Evolutionary conservation across 2,888 invertebrate species (phyloP).

Genomic region (Lithophane socia): DNA sequence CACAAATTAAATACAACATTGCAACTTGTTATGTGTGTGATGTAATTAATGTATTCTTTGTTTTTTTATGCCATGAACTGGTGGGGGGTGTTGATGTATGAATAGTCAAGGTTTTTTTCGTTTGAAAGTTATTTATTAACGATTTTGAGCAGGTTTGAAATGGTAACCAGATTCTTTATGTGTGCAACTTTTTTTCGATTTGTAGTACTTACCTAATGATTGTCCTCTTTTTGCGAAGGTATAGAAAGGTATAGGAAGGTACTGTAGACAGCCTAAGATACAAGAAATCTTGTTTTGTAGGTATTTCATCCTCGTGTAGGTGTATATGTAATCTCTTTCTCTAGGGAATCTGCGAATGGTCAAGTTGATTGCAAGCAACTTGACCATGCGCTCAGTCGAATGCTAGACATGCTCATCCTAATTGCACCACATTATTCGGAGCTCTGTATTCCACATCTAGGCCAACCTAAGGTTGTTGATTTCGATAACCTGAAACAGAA

Average conservation of each 20-base stretch:
- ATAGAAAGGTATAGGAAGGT: no score
- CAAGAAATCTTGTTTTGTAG: neutral
- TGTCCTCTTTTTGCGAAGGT: neutral
- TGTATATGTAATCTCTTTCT: neutral
- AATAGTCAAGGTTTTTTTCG: constrained; percentile 28
- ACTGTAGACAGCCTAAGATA: no score
- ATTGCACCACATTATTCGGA: neutral
- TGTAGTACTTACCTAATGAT: no score
- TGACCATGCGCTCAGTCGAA: neutral
- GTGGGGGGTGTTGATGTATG: constrained; percentile 43
- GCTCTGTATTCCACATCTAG: no score
- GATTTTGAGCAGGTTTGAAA: constrained; percentile 14
- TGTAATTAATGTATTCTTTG: constrained; percentile 39
- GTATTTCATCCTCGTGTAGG: neutral
- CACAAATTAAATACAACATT: constrained; percentile 56
- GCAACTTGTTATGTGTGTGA: constrained; percentile 32
- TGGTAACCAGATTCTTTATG: neutral
- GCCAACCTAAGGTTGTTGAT: neutral
- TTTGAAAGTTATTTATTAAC: constrained; percentile 23
- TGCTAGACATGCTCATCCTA: neutral
- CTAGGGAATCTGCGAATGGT: no score
- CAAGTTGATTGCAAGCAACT: no score
- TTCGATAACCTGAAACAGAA: neutral
- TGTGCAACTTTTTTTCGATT: neutral
- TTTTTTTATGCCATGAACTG: constrained; percentile 37